A percentile compares a stretch with the other conserved stretches of the same genome.
phyloP scores from a whole-genome alignment of 2,113 vertebrate genomes.

The Phyllostomus discolor region DNA sequence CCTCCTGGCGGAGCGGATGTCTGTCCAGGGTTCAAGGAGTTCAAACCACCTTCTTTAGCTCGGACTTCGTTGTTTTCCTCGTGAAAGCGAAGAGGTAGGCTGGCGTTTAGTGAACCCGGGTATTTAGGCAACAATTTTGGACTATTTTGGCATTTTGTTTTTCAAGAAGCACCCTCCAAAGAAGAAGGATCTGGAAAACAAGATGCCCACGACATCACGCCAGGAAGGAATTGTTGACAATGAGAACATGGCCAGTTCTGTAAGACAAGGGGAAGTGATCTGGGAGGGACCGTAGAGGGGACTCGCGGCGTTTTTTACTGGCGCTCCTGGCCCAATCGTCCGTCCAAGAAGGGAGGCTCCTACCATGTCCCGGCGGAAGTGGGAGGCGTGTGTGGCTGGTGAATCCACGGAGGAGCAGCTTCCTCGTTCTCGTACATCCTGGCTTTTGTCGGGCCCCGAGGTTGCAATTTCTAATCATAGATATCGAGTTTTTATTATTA shows the following conservation, averaged over 20 bases:
- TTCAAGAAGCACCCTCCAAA: conserved; percentile 80
- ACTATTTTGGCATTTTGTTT: conserved; percentile 90
- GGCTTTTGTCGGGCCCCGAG: background rate
- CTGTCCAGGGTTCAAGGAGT: conserved; percentile 89
- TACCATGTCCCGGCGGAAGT: background rate
- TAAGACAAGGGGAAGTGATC: background rate
- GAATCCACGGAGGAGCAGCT: background rate
- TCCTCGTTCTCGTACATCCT: background rate
- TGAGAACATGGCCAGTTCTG: background rate
- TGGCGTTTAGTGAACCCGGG: conserved; percentile 91
- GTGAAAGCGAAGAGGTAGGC: conserved; percentile 80
- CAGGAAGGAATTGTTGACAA: background rate
- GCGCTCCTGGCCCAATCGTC: background rate
- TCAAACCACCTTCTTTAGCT: conserved; percentile 87
- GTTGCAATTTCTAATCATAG: background rate
- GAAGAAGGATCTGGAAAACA: conserved; percentile 78
- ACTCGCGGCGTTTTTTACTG: background rate
- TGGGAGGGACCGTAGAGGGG: background rate
- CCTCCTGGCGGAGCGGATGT: conserved; percentile 89
- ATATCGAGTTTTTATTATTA: background rate
- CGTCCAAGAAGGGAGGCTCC: background rate
- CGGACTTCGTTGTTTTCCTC: conserved; percentile 91
- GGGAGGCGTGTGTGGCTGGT: background rate
- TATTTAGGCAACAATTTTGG: conserved; percentile 90
- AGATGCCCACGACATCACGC: background rate